Evolutionary conservation across 2,888 invertebrate genomes (phyloP), one percentile per base, ranked within the genome.

Genomic region (Pseudeuparius sepicola): DNA sequence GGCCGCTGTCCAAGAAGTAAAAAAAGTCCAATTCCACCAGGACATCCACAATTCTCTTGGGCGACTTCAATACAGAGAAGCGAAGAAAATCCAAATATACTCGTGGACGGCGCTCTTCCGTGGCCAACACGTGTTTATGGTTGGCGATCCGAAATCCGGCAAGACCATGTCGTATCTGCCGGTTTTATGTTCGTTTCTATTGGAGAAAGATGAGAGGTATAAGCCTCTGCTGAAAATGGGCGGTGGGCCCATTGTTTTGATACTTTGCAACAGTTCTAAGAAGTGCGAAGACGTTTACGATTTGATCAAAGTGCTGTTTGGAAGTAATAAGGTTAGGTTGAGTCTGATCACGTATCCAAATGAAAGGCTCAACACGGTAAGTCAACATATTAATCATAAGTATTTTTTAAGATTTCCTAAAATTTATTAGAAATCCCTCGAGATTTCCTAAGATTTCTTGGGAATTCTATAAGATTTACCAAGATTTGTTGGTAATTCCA

Each of bases 131-230:
- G 26, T 25, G 5, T 9, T 25, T 25, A 9, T 25, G 11, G 24
- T 43, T 7, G 33, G 33, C 14, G 39, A 43, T 14, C 52, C 62
- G 1, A 58, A 60, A 9, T 68, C 73, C 32, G 83, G 83, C 0
- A 83, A 84, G 61, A 81, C 84, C 0, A 58, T 77, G 49, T 75
- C 78, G 0, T 84, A 80, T 52, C 53, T 80, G 14, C 73, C 81
- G 9, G 73, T 81, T 0, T 57, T 87, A 3, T 67, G 77, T 31
- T 73, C 75, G 30, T 64, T 71, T 34, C 57, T 82, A 4, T 55
- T 64, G 10, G 68, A 73, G 50, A 56, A 54, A 16, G 52, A 55
- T 3, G 67, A 73, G 46, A 52, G 56, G 18, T 60, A 59, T 31
- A 50, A 63, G 10, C 35, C 41, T 1, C 34, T 50, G 9, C 11